These are phyloP conservation scores for Uloborus plumipes DNA, from an alignment of 2,888 invertebrate genomes.

Conservation along the genomic window DNA sequence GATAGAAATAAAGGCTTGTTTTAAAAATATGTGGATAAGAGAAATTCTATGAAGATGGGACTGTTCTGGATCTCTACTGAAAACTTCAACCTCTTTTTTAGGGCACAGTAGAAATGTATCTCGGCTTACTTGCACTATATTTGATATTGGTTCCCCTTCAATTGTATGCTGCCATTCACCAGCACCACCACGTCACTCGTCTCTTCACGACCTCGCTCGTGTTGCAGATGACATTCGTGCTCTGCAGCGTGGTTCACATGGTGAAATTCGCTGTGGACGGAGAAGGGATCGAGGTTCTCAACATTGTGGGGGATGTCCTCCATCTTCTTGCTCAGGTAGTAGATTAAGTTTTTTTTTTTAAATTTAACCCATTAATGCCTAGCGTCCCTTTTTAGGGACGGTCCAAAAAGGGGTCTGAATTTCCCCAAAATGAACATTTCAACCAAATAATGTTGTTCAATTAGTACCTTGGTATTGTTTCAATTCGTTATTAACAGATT, in stretches of 20 bases:
- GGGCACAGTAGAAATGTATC: constrained; percentile 90
- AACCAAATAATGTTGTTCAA: too few species aligned
- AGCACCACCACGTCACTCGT: constrained; percentile 88
- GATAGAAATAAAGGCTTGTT: too few species aligned
- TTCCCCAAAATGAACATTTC: too few species aligned
- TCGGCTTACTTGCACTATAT: constrained; percentile 88
- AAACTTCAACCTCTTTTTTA: constrained; percentile 70
- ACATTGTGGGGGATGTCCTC: constrained; percentile 90
- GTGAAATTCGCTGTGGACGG: constrained; percentile 93
- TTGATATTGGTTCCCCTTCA: constrained; percentile 89
- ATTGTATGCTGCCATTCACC: constrained; percentile 88
- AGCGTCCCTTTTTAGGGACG: too few species aligned
- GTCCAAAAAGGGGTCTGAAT: too few species aligned
- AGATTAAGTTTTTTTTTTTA: constrained; percentile 61
- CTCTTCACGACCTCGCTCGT: constrained; percentile 89
- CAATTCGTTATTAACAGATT: too few species aligned
- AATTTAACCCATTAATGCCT: too few species aligned
- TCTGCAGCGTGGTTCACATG: constrained; percentile 88
- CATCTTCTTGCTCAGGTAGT: constrained; percentile 91
- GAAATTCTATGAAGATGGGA: too few species aligned
- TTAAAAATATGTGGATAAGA: too few species aligned
- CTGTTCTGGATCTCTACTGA: too few species aligned
- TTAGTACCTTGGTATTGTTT: too few species aligned
- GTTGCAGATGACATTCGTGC: constrained; percentile 86
- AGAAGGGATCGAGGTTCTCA: constrained; percentile 84